Conservation (phyloP, 37 sponge, comb jelly and placozoan genomes). For the Petrosia ficiformis region DNA sequence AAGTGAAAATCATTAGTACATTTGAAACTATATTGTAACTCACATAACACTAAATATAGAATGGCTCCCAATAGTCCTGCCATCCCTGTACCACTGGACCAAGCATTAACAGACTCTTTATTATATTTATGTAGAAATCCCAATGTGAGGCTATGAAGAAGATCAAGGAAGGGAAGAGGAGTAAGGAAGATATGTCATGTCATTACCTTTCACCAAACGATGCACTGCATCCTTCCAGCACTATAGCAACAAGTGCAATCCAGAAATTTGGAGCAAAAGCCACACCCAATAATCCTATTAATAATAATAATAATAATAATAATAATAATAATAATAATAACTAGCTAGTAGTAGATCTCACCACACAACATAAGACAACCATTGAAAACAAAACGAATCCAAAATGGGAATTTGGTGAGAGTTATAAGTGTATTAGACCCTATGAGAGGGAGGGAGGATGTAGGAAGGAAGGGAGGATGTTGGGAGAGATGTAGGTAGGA, state of each 20-base stretch:
- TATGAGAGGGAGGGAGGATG: constrained; percentile 7
- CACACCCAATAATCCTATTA: constrained; percentile 1
- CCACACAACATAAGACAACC: constrained; percentile 48
- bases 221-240: constrained; percentile 15
- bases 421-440: constrained; percentile 8
- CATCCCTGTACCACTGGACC: constrained; percentile 73
- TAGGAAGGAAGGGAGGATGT: constrained; percentile 5
- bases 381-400: constrained; percentile 31
- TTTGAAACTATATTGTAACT: constrained; percentile 2
- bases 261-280: constrained; percentile 47
- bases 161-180: not conserved
- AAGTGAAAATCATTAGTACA: not conserved
- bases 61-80: constrained; percentile 65
- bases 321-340: constrained; percentile 1
- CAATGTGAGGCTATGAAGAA: constrained; percentile 22
- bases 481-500: constrained; percentile 5
- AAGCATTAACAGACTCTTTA: constrained; percentile 44
- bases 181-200: not conserved
- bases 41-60: constrained; percentile 48
- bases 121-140: constrained; percentile 22
- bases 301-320: not conserved
- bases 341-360: not conserved
- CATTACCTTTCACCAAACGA: constrained; percentile 43
- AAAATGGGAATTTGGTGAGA: constrained; percentile 20
- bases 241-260: constrained; percentile 28